Evolutionary conservation across 2,797 vertebrate species (phyloP).

Genomic region (Pseudomugil gertrudae): DNA sequence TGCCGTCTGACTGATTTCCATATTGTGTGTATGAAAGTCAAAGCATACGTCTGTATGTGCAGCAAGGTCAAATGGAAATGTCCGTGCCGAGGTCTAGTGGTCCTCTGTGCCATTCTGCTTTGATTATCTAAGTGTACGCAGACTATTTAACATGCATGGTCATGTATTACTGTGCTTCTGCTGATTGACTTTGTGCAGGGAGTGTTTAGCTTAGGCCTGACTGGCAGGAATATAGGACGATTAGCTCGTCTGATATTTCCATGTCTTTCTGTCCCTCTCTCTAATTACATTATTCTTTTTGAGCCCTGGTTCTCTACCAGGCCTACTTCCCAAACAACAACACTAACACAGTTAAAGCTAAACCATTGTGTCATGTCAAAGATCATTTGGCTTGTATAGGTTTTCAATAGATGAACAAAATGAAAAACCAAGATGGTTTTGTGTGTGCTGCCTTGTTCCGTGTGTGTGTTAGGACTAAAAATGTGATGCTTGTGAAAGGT

Average conservation of each 20-base stretch:
- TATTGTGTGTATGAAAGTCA: background rate
- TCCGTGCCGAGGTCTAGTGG: conserved; percentile 31
- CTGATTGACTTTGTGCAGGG: conserved; percentile 45
- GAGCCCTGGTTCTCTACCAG: conserved; percentile 70
- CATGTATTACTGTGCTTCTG: conserved; percentile 17
- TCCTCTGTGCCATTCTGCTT: conserved; percentile 17
- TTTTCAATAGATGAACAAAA: conserved; percentile 47
- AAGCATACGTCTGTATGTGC: conserved; percentile 8
- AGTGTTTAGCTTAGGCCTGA: conserved; percentile 58
- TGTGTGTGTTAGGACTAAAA: conserved; percentile 3
- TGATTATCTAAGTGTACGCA: conserved; percentile 28
- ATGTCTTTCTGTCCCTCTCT: conserved; percentile 56
- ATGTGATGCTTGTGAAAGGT: background rate
- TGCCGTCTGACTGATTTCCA: conserved; percentile 41
- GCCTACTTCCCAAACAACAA: conserved; percentile 71
- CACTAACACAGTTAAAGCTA: conserved; percentile 76
- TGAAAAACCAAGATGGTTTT: background rate
- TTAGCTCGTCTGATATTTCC: conserved; percentile 75
- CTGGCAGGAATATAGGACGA: conserved; percentile 63
- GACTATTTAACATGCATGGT: conserved; percentile 8
- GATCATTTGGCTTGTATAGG: conserved; percentile 72
- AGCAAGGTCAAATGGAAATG: conserved; percentile 65
- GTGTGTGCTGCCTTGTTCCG: conserved; percentile 11
- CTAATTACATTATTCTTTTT: conserved; percentile 77
- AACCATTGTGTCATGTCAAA: conserved; percentile 75